Percentiles rank a stretch among this genome's conserved stretches.
phyloP scores from a whole-genome alignment of 2,113 vertebrate genomes.

The Lynx canadensis region DNA sequence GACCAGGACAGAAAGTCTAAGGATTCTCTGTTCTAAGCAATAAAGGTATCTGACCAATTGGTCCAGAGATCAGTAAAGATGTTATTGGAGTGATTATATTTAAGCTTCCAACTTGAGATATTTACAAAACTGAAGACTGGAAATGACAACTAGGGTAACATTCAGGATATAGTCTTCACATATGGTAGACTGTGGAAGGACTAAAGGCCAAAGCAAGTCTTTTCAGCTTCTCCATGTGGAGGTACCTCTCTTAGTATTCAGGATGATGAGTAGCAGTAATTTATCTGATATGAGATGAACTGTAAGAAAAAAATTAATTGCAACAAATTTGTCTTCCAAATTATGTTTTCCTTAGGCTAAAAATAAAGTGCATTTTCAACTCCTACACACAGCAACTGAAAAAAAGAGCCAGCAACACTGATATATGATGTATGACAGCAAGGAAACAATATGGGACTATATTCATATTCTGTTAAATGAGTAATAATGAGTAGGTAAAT shows the following conservation, averaged over 20 bases:
- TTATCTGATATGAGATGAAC: not conserved
- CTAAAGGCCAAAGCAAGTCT: not conserved
- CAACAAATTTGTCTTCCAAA: constrained; percentile 47
- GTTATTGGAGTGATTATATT: accelerated
- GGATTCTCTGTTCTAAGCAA: not conserved
- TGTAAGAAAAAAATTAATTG: not conserved
- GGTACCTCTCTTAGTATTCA: not conserved
- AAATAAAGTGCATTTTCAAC: constrained; percentile 49
- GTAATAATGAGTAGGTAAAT: not conserved
- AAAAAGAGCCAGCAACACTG: not conserved
- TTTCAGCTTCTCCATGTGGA: not conserved
- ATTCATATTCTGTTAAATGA: not conserved
- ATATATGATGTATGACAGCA: not conserved
- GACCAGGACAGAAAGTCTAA: not conserved
- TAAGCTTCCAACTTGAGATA: not conserved
- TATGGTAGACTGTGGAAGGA: not conserved
- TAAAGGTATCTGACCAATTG: not conserved
- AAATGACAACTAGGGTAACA: not conserved
- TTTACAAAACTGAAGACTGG: not conserved
- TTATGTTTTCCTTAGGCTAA: constrained; percentile 50
- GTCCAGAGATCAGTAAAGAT: not conserved
- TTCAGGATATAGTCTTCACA: not conserved
- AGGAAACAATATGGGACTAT: not conserved
- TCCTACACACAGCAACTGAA: not conserved
- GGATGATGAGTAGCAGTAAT: not conserved